These are phyloP conservation scores for Entomyzon cyanotis DNA, from an alignment of 2,113 vertebrate species.

Conservation along the genomic window DNA sequence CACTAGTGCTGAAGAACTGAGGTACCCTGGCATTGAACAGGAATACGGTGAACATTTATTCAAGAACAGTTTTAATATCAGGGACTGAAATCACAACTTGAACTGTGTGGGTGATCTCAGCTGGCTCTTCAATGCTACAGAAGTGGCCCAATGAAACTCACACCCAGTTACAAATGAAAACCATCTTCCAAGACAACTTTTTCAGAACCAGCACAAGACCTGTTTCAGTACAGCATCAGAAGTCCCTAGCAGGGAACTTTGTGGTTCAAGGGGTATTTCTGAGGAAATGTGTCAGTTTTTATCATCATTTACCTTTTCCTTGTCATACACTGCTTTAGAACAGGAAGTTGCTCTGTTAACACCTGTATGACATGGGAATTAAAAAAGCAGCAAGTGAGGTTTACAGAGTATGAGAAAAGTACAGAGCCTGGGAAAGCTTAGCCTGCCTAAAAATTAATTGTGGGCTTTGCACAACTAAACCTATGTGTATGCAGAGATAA, in stretches of 20 bases:
- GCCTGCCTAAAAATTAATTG: not conserved
- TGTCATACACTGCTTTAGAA: not conserved
- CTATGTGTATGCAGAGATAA: not conserved
- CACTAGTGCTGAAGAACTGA: not conserved
- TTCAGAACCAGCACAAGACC: not conserved
- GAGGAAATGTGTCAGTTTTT: not conserved
- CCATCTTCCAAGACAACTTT: not conserved
- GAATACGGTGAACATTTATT: fast-evolving
- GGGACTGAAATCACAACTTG: not conserved
- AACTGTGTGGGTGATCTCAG: not conserved
- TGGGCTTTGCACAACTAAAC: not conserved
- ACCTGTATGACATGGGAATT: not conserved
- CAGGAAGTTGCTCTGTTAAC: not conserved
- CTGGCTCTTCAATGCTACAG: not conserved
- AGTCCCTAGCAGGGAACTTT: not conserved
- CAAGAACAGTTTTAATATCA: not conserved
- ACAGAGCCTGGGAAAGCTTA: not conserved
- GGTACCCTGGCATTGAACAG: not conserved
- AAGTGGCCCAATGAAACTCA: not conserved
- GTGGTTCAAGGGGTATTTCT: not conserved
- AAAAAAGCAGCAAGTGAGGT: not conserved
- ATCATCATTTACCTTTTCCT: not conserved
- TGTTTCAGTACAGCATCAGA: not conserved
- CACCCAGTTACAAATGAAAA: slow-evolving; percentile 5
- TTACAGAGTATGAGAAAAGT: not conserved